These are phyloP conservation scores for Drosophila trichaetosa DNA, from an alignment of 2,888 invertebrate species.

Conservation along the genomic window DNA sequence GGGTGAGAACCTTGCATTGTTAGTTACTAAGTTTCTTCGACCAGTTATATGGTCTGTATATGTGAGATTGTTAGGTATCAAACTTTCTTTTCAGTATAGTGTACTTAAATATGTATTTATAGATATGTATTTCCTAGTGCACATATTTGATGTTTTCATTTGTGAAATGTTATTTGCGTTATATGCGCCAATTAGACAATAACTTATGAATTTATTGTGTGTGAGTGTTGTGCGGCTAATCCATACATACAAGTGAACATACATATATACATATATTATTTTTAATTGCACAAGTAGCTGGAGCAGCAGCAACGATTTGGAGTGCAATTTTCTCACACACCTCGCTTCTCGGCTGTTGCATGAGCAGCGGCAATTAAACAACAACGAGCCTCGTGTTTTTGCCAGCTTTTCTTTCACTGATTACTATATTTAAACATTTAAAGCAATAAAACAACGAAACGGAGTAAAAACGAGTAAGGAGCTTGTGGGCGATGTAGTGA, in stretches of 20 bases:
- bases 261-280: constrained; percentile 57
- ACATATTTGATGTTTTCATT: constrained; percentile 21
- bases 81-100: constrained; percentile 1
- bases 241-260: constrained; percentile 27
- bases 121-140: background rate
- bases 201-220: constrained; percentile 74
- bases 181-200: constrained; percentile 78
- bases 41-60: background rate
- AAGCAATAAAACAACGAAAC: constrained; percentile 55
- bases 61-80: background rate
- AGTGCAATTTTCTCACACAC: constrained; percentile 58
- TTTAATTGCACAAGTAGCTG: constrained; percentile 51
- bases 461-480: background rate
- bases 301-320: constrained; percentile 18
- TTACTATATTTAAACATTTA: constrained; percentile 73
- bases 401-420: constrained; percentile 64
- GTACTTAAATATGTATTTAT: background rate
- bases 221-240: constrained; percentile 34
- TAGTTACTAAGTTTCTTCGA: background rate
- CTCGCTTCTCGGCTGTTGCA: constrained; percentile 54
- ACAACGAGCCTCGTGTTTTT: constrained; percentile 57
- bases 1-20: constrained; percentile 3
- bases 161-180: constrained; percentile 68
- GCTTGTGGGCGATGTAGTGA: background rate
- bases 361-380: constrained; percentile 72